Base-by-base conservation (phyloP, 2,113 vertebrate genomes). In the Ammospiza caudacuta region DNA sequence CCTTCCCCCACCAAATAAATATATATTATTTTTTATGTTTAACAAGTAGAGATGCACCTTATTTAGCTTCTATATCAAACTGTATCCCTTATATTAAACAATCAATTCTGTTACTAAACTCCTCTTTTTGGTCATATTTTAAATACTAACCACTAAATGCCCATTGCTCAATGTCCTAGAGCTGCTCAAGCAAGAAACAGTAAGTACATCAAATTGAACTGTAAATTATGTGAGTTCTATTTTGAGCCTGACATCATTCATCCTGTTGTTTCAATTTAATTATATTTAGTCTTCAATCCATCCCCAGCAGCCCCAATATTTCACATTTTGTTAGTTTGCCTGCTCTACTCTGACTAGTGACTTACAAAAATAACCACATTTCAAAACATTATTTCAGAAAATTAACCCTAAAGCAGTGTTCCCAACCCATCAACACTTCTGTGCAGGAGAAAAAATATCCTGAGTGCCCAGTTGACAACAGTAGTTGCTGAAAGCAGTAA, bases 281-380 rank as follows among this genome's bases (percentile, higher is more conserved):
- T 96, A 95, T 90, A 95, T 87, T 94, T 86, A 90, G 90, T 76
- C 61, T 90, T 83, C 86, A 93, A 67, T 89, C 73, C 54, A 81
- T 73, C 44, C 73, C 76, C 69, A 94, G 83, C 31, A 94, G 88
- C 76, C 46, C 57, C 61, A 92, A 72, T 95, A 89, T 67, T 94
- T 96, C 85, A 81, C n/a, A 82, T 95, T 92, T 89, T 92, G 68
- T 90, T 90, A 92, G 67, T 82, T 66, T 91, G 87, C 49, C 85
- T 87, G 68, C 64, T 90, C 82, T 55, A 31, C 27, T 74, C 76
- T 95, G 85, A 77, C 51, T 73, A 70, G 72, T 43, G 68, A 59
- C 75, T 95, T 88, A 90, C 29, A 94, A 96, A 96, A 96, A 93
- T 72, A 93, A 78, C 82, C 75, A 51, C 76, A 87, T 27, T 92